Evolutionary conservation across 2,113 vertebrate genomes (phyloP).

Genomic region (Bettongia penicillata): DNA sequence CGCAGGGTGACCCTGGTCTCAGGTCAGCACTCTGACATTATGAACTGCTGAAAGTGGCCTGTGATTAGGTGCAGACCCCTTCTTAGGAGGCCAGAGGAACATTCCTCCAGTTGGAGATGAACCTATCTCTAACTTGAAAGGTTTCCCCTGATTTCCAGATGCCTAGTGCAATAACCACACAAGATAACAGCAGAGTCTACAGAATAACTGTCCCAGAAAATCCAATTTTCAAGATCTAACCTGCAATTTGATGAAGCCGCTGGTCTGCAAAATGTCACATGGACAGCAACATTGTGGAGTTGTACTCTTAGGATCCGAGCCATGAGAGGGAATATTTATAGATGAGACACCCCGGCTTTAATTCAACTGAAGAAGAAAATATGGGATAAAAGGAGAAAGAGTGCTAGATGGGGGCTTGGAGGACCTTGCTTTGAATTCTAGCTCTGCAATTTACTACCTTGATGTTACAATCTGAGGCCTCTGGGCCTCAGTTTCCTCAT

Average conservation of each 20-base stretch:
- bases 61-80: constrained; percentile 69
- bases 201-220: constrained; percentile 31
- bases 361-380: neutral
- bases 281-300: neutral
- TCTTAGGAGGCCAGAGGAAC: constrained; percentile 49
- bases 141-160: constrained; percentile 76
- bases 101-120: constrained; percentile 68
- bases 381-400: neutral
- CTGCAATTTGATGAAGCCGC: neutral
- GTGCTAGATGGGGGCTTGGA: neutral
- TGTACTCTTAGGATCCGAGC: neutral
- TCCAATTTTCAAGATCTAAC: constrained; percentile 11
- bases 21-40: constrained; percentile 55
- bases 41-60: constrained; percentile 60
- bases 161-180: constrained; percentile 22
- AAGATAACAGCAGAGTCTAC: constrained; percentile 54
- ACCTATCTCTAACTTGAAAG: constrained; percentile 68
- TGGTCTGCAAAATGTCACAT: constrained; percentile 66
- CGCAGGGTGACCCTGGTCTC: constrained; percentile 17
- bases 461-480: neutral
- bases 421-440: neutral
- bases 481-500: neutral
- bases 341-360: constrained; percentile 16
- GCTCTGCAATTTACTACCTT: neutral
- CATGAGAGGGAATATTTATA: constrained; percentile 37